Base-by-base conservation (phyloP, 2,113 vertebrate genomes). In the Nibea albiflora region DNA sequence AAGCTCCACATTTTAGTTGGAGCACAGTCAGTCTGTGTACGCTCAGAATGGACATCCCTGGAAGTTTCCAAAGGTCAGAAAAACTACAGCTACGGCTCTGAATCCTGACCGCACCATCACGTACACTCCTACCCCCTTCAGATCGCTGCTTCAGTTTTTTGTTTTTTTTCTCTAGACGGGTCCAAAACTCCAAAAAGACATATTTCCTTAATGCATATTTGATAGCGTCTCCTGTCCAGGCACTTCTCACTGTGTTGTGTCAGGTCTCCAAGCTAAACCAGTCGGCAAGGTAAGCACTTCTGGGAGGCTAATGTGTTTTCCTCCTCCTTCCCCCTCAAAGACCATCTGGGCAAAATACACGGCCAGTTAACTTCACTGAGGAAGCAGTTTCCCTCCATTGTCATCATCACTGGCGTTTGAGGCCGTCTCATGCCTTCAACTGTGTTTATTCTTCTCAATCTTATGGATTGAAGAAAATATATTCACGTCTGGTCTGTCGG, bases 151-250 rank as follows among this genome's bases (percentile, higher is more conserved):
- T 61, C 68, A 73, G 74, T 68, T 61, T 6, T n/a, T n/a, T 71
- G n/a, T 56, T 0, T 35, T 22, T 35, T 35, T 35, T 35, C 35
- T 35, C 7, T 35, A 7, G 28, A n/a, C 66, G 15, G 47, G 67
- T 64, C 8, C 16, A 69, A 81, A 70, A 73, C 46, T 74, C 64
- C 58, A 78, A 15, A 52, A 85, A 69, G 54, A 63, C 56, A 74
- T 15, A 57, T 74, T 74, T 62, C 49, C 70, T 63, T 76, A 61
- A 79, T 85, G 52, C 50, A 82, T 82, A 82, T 88, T 81, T 79
- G 53, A 85, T 85, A 17, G 44, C 10, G 15, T 54, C 65, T 73
- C 5, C 16, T 75, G 65, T 75, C 0, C 63, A 22, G 58, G 47
- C 52, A 60, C 49, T 73, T 74, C 62, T 76, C 17, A 50, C 4